These are phyloP conservation scores for Hypotaenidia philippensis DNA, from an alignment of 2,797 vertebrate species.

Conservation along the genomic window DNA sequence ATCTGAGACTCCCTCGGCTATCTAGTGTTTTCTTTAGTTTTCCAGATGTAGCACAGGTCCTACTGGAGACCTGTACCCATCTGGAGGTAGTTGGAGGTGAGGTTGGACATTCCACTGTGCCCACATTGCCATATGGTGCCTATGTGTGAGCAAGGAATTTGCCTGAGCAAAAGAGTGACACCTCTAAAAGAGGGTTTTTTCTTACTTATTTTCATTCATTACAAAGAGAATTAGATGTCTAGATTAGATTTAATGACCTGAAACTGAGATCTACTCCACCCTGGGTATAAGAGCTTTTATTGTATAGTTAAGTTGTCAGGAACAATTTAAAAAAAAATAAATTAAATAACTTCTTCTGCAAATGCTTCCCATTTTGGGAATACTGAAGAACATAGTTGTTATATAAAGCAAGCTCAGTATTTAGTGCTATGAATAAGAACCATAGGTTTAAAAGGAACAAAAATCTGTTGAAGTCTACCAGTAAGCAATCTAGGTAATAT, in stretches of 20 bases:
- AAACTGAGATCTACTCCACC: neutral
- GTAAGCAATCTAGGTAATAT: neutral
- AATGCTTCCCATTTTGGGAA: neutral
- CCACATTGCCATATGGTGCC: neutral
- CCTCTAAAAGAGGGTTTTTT: neutral
- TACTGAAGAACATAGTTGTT: neutral
- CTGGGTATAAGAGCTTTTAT: neutral
- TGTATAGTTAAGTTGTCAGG: neutral
- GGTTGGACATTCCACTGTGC: neutral
- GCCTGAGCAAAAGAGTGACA: neutral
- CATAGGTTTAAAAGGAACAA: neutral
- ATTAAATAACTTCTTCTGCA: neutral
- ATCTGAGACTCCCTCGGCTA: neutral
- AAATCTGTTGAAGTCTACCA: neutral
- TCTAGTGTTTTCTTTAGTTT: neutral
- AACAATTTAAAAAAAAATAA: neutral
- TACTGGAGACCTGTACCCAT: neutral
- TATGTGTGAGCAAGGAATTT: neutral
- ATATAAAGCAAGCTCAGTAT: neutral
- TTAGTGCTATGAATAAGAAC: neutral
- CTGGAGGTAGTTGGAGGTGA: neutral
- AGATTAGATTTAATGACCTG: neutral
- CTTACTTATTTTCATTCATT: neutral
- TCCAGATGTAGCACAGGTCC: neutral
- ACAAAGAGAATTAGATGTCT: neutral